Evolutionary conservation across 2,888 invertebrate genomes (phyloP), one percentile per base, ranked within the genome.

Genomic region (Rhopalosiphum nymphaeae): DNA sequence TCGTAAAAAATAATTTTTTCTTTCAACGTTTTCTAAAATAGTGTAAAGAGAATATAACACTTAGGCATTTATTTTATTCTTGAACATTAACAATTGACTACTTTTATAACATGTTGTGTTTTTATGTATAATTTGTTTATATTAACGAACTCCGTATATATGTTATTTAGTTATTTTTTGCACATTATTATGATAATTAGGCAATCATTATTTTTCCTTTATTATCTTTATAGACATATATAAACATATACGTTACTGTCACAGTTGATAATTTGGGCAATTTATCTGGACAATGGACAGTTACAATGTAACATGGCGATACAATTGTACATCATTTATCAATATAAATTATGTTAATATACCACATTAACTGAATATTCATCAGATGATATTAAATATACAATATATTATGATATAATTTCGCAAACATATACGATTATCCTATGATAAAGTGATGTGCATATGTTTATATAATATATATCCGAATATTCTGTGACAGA

Each of bases 261-360:
- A 78, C 78, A 78, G 9, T 21, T 36, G 11, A 78, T 78, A 78
- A 36, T 78, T 36, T 21, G 36, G 9, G 36, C 36, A 36, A 78
- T 78, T 42, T 78, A 78, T 78, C 78, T 42, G 36, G 78, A 21
- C 21, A 78, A 9, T 36, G 78, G 78, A 78, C 78, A 78, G 78
- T 78, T 78, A 21, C 21, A 21, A n/a, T n/a, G n/a, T n/a, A n/a
- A 36, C 9, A 46, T 46, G 44, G 36, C 9, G 21, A 36, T 78
- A 78, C 9, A 21, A 78, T 78, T 36, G 36, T 42, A 36, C 78
- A 78, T 78, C 21, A 36, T 78, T 42, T 78, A 36, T 78, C 36
- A 78, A 78, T 95, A 9, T 78, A 36, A 78, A 78, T 78, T 36
- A 78, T 78, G 78, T 78, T 29, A 86, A 13, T 53, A 44, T 87